Evolutionary conservation across 1,140 invertebrate species (phyloP), one percentile per base, ranked within the genome.

Genomic region (Latrodectus geometricus): DNA sequence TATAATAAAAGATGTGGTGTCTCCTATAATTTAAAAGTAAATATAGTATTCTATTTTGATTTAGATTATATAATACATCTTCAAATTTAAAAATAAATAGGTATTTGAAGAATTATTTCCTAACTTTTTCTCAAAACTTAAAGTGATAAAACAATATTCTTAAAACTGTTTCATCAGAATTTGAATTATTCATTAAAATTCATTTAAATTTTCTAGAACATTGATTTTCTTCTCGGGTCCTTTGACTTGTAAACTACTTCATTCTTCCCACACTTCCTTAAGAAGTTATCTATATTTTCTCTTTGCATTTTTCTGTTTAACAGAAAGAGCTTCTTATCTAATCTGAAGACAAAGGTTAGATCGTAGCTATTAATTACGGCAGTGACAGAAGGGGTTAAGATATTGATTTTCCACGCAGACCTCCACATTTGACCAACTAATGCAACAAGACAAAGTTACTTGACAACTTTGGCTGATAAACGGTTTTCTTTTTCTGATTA

Each of bases 201-300:
- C 35, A 12, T 23, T 21, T 23, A 9, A 1, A 21, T 23, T 8
- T 23, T 8, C 68, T 23, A 9, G 21, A 8, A 69, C 20, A 20
- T 69, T 21, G 8, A 20, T 69, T 12, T 11, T 50, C 49, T 74
- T 74, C 50, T 52, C 72, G 50, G 20, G 54, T 21, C 11, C 20
- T 15, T 15, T 35, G 7, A 17, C 12, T 52, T 35, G 48, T 52
- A 69, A 79, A 65, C 66, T 61, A 79, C n/a, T 23, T 21, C 49
- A 65, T n/a, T 21, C 48, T 50, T 68, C 9, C 50, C 68, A 68
- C 68, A 68, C 69, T 65, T 79, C 49, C 9, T 48, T 15, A 48
- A 79, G 65, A 68, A 65, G 61, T 79, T 79, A 79, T 79, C 77
- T 61, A 68, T 52, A 65, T 79, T 79, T 79, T 79, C 77, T n/a